A percentile compares a stretch with the other conserved stretches of the same genome.
These are phyloP conservation scores for Entomyzon cyanotis DNA, from an alignment of 2,113 vertebrate genomes.

Conservation along the genomic window DNA sequence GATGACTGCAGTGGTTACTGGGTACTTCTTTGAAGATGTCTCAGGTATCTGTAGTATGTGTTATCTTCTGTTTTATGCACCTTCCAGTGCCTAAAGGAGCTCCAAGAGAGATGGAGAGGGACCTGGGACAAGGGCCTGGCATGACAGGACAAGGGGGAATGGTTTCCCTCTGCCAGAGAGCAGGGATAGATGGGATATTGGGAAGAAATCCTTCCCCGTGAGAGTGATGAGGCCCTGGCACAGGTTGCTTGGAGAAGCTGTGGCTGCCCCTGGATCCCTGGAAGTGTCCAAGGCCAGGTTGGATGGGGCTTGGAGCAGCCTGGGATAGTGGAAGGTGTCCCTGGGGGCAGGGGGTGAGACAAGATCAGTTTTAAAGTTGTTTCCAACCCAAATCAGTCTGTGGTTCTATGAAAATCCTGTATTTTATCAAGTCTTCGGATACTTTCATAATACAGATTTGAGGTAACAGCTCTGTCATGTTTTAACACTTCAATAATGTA, in stretches of 20 bases:
- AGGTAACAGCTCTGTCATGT: neutral
- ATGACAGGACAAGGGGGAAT: neutral
- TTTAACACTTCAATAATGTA: neutral
- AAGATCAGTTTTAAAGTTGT: rapidly evolving
- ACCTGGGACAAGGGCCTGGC: rapidly evolving
- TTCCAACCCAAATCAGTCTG: neutral
- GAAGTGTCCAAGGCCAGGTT: rapidly evolving
- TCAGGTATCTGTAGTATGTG: neutral
- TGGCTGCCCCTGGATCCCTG: neutral
- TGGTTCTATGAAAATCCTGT: neutral
- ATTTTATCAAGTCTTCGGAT: neutral
- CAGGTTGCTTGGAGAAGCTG: neutral
- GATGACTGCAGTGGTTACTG: neutral
- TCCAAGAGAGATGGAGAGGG: neutral
- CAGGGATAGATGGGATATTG: rapidly evolving
- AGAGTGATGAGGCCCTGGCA: neutral
- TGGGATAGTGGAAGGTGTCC: neutral
- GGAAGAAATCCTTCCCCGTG: rapidly evolving
- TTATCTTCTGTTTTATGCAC: neutral
- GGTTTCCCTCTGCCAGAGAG: neutral
- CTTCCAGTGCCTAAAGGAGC: neutral
- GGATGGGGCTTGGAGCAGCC: rapidly evolving
- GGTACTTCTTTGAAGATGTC: neutral
- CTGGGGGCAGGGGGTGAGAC: neutral
- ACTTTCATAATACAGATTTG: neutral